Evolutionary conservation across 2,113 vertebrate genomes (phyloP).

Genomic region (Albula glossodonta): DNA sequence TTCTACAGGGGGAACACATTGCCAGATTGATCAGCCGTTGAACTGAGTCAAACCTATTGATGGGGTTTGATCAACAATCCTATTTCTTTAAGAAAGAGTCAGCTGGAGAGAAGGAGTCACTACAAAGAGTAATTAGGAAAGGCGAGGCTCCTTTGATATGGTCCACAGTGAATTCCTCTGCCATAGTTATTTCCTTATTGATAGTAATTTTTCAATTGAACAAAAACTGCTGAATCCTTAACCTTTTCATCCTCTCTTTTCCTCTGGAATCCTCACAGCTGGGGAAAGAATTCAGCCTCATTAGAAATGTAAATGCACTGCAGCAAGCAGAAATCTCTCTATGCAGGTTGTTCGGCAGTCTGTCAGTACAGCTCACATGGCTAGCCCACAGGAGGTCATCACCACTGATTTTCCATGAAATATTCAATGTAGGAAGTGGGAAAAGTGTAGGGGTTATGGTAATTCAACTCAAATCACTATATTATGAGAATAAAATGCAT

Average conservation of each 20-base stretch:
- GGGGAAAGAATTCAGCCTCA: slow-evolving; percentile 5
- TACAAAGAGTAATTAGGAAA: background rate
- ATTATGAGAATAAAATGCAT: too few relatives aligned
- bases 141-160: background rate
- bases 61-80: background rate
- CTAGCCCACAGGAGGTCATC: background rate
- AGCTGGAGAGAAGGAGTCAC: background rate
- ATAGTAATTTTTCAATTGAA: background rate
- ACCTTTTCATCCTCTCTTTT: background rate
- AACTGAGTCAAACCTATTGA: background rate
- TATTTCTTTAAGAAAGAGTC: background rate
- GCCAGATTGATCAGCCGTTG: background rate
- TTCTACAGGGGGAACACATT: background rate
- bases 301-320: background rate
- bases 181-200: background rate
- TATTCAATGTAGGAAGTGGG: too few relatives aligned
- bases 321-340: background rate
- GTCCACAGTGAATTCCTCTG: background rate
- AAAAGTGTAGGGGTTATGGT: too few relatives aligned
- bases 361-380: background rate
- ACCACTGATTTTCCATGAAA: too few relatives aligned
- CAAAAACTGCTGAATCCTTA: background rate
- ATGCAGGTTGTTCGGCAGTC: background rate
- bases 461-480: too few relatives aligned
- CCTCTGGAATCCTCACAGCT: background rate